Percentiles rank a stretch among this genome's conserved stretches.
These are phyloP conservation scores for Nephila pilipes DNA, from an alignment of 1,140 invertebrate genomes.

Conservation along the genomic window DNA sequence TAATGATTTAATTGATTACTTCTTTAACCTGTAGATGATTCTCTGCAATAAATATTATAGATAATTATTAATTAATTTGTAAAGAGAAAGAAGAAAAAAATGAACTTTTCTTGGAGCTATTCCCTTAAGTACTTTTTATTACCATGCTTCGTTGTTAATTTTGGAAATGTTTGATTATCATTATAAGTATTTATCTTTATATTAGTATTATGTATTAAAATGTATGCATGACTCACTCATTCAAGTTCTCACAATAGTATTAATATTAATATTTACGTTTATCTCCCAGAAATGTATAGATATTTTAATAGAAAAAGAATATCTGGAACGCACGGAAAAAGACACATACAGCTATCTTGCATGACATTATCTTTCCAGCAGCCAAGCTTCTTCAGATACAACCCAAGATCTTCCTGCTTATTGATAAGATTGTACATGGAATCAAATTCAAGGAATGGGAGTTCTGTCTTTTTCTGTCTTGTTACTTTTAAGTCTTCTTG, in stretches of 20 bases:
- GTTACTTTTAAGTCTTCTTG: slow-evolving; percentile 29
- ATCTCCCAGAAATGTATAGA: slow-evolving; percentile 95
- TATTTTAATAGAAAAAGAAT: slow-evolving; percentile 99
- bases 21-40: too few relatives aligned
- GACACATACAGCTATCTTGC: slow-evolving; percentile 86
- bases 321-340: slow-evolving; percentile 97
- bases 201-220: too few relatives aligned
- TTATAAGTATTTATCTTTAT: not conserved
- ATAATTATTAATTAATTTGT: too few relatives aligned
- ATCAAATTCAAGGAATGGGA: slow-evolving; percentile 22
- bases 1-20: too few relatives aligned
- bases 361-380: slow-evolving; percentile 69
- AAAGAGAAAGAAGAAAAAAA: too few relatives aligned
- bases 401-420: slow-evolving; percentile 57
- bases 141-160: too few relatives aligned
- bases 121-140: too few relatives aligned
- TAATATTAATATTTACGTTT: slow-evolving; percentile 1
- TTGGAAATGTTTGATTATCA: not conserved
- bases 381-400: slow-evolving; percentile 14
- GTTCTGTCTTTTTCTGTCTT: slow-evolving; percentile 47
- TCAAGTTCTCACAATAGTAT: not conserved
- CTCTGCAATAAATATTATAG: too few relatives aligned
- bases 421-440: slow-evolving; percentile 5
- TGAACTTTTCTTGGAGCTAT: too few relatives aligned
- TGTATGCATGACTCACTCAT: too few relatives aligned